Evolutionary conservation across 1,140 invertebrate species (phyloP).

Genomic region (Tetraneura akinire): DNA sequence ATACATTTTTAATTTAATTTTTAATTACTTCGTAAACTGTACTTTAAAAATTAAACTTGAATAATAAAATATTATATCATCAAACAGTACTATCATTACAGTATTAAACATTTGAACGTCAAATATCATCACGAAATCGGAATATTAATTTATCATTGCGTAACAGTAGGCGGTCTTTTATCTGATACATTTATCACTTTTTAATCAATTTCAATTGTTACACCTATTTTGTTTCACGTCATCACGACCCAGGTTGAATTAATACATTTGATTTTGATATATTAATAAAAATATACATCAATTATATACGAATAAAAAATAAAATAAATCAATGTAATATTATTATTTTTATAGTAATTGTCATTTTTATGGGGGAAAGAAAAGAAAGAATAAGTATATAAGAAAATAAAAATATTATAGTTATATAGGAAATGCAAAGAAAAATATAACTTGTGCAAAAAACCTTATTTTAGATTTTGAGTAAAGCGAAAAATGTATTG

Average conservation of each 20-base stretch:
- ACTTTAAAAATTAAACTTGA: no score
- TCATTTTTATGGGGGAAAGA: background rate
- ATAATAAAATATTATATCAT: no score
- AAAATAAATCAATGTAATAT: slow-evolving; percentile 17
- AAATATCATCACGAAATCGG: slow-evolving; percentile 19
- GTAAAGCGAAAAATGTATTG: slow-evolving; percentile 19
- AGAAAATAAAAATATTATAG: background rate
- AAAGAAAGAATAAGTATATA: background rate
- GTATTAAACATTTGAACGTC: background rate
- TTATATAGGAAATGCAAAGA: background rate
- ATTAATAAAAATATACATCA: background rate
- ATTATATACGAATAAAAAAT: background rate
- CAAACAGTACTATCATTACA: no score
- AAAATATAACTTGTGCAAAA: no score
- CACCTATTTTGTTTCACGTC: background rate
- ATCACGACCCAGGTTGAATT: background rate
- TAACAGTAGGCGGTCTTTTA: slow-evolving; percentile 12
- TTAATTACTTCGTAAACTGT: no score
- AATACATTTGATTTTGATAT: slow-evolving; percentile 3
- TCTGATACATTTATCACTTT: slow-evolving; percentile 3
- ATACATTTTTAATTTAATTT: no score
- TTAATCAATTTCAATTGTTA: slow-evolving; percentile 30
- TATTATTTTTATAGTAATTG: slow-evolving; percentile 9
- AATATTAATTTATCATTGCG: slow-evolving; percentile 24
- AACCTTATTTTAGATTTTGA: no score